Base-by-base conservation (phyloP, 2,113 vertebrate species). In the Condylura cristata region DNA sequence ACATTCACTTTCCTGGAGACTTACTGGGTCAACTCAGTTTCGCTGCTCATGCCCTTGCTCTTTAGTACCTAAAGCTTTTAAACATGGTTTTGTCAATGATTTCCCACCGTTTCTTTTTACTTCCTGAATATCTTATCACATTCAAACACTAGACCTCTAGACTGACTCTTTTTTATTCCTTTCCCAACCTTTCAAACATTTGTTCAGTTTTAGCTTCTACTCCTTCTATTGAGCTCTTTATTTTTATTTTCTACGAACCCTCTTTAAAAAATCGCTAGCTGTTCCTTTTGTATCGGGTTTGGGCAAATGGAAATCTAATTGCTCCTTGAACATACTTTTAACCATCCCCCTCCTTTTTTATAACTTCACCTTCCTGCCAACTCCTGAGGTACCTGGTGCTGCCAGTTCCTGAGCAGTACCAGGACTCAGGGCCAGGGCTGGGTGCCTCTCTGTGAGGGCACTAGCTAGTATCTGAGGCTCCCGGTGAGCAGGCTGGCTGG, bases 161-260 rank as follows among this genome's bases (percentile, higher is more conserved):
- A 46, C 51, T 86, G 44, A 65, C 37, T 26, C 13, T 78, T 79
- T 87, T 60, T 65, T 53, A n/a, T 22, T 63, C n/a, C 30, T 6
- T 9, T 8, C 14, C 32, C 63, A 53, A 51, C 41, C 88, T 93
- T 91, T 79, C 53, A 58, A 37, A 53, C 22, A 75, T 93, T 83
- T 44, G n/a, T 5, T n/a, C 28, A 61, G 53, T 72, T 34, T 63
- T 66, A 89, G 79, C 39, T 41, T 86, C 32, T 24, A 44, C 34
- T 24, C 44, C 34, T 32, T 72, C 39, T 30, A 26, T 37, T 78
- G 80, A 90, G 44, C 56, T 81, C 37, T 56, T 89, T 89, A 68
- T 89, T 91, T 93, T 93, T 95, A 74, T 81, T 84, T 80, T 79
- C 65, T 56, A 14, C 66, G 34, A 41, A 79, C 14, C 18, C 61